These are phyloP conservation scores for Phodopus roborovskii DNA, from an alignment of 2,113 vertebrate genomes.

Conservation along the genomic window DNA sequence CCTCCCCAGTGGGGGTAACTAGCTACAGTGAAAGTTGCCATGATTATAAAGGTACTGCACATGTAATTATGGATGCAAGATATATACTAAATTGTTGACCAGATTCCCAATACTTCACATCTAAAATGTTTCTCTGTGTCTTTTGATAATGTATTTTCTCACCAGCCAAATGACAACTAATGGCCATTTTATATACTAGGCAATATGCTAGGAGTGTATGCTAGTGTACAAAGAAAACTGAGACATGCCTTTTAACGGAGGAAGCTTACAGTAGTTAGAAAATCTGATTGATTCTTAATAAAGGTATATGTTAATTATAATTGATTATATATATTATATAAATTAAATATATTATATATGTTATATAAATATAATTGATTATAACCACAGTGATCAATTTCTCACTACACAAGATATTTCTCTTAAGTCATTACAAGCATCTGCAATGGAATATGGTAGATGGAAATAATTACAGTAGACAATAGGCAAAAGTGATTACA, in stretches of 20 bases:
- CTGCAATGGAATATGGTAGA: background rate
- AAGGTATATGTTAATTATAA: constrained; percentile 12
- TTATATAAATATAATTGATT: background rate
- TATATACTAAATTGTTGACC: background rate
- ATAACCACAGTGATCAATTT: background rate
- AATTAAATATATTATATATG: no score
- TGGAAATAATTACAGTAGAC: background rate
- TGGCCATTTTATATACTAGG: background rate
- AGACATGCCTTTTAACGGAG: background rate
- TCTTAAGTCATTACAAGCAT: background rate
- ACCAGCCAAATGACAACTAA: background rate
- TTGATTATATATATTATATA: no score
- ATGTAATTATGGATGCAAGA: background rate
- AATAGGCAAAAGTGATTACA: background rate
- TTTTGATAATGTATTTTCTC: constrained; percentile 7
- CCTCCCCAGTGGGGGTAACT: background rate
- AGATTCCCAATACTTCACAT: background rate
- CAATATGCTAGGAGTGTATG: background rate
- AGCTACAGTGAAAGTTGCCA: background rate
- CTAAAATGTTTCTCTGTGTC: background rate
- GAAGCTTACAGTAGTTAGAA: background rate
- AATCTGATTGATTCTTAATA: background rate
- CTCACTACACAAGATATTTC: background rate
- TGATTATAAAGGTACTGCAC: background rate
- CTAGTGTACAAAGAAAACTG: background rate